Percentiles rank a stretch among this genome's conserved stretches.
phyloP scores from a whole-genome alignment of 2,113 vertebrate genomes.

The Plectropomus leopardus region DNA sequence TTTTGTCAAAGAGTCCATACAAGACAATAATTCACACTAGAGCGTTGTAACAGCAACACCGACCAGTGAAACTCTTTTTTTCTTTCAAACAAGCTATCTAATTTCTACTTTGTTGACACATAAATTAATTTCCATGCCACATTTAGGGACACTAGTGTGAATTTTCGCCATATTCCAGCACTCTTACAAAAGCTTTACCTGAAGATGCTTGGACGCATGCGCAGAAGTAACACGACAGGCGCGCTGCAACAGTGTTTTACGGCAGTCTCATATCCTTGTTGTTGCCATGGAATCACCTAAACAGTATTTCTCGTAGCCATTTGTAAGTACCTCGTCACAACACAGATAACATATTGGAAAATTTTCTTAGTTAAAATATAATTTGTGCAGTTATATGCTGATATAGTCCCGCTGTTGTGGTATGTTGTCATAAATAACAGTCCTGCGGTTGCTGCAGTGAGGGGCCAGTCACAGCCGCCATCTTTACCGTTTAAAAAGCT shows the following conservation, averaged over 20 bases:
- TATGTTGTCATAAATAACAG: neutral
- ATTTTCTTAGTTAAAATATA: neutral
- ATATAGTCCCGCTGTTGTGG: too few relatives aligned
- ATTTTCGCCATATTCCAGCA: neutral
- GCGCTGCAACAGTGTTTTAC: neutral
- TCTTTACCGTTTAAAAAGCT: constrained; percentile 6
- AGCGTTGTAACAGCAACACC: neutral
- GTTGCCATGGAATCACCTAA: constrained; percentile 25
- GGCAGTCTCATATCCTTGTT: neutral
- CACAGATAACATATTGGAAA: neutral
- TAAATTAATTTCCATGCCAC: neutral
- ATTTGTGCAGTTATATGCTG: neutral
- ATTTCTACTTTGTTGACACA: fast-evolving
- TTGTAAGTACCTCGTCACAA: neutral
- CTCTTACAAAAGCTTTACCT: neutral
- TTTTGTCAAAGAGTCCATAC: neutral
- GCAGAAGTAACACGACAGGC: neutral
- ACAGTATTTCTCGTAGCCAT: neutral
- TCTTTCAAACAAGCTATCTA: neutral
- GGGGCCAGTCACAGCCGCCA: constrained; percentile 14
- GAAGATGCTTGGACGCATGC: constrained; percentile 18
- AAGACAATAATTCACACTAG: neutral
- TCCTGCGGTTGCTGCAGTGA: neutral
- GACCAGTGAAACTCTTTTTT: neutral
- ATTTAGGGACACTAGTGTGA: neutral